Evolutionary conservation across 2,113 vertebrate species (phyloP).

Genomic region (Dermatemys mawii): DNA sequence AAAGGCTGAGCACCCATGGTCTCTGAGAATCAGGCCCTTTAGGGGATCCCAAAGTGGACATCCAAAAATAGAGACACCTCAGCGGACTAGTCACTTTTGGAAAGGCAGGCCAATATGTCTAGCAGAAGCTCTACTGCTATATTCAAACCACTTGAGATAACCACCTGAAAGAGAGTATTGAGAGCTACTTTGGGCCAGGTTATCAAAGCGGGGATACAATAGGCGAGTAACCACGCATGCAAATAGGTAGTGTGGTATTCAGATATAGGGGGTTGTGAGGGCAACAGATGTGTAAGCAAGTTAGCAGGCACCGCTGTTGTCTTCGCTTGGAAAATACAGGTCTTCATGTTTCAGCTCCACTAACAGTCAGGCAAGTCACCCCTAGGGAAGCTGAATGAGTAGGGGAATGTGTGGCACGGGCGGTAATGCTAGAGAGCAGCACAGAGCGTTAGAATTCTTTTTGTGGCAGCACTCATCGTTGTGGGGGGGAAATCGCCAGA

Average conservation of each 20-base stretch:
- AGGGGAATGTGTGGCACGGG: rapidly evolving
- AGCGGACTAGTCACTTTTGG: background rate
- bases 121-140: background rate
- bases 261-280: background rate
- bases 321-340: background rate
- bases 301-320: background rate
- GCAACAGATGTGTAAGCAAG: rapidly evolving
- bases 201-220: background rate
- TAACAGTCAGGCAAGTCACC: rapidly evolving
- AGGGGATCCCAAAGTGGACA: background rate
- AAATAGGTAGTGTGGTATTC: background rate
- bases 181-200: background rate
- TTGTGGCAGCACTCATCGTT: background rate
- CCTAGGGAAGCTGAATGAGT: rapidly evolving
- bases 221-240: background rate
- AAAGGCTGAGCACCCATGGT: background rate
- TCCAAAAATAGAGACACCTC: background rate
- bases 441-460: rapidly evolving
- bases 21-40: background rate
- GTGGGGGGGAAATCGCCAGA: background rate
- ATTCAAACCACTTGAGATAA: rapidly evolving
- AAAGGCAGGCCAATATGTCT: rapidly evolving
- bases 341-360: background rate
- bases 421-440: rapidly evolving
- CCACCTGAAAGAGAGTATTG: background rate